These are phyloP conservation scores for Anguilla megastoma DNA, from an alignment of 2,797 vertebrate species.

Conservation along the genomic window DNA sequence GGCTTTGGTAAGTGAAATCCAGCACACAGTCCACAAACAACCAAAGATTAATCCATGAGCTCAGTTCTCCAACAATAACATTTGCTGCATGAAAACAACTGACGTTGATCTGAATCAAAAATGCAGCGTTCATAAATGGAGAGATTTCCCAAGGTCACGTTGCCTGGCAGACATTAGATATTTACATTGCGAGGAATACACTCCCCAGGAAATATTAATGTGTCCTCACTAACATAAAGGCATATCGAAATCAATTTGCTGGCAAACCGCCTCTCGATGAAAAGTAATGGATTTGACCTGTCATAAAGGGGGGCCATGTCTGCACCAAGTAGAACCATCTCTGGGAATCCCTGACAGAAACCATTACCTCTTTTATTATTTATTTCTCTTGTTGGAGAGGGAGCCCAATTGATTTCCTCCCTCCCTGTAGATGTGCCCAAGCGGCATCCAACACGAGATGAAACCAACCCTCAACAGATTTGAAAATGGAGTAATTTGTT, in stretches of 20 bases:
- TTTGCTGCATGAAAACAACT: background rate
- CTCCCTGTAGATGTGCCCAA: constrained; percentile 27
- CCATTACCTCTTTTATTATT: constrained; percentile 30
- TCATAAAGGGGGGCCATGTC: constrained; percentile 40
- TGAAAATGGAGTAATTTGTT: constrained; percentile 21
- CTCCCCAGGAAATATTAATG: constrained; percentile 51
- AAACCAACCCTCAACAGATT: constrained; percentile 23
- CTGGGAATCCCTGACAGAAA: constrained; percentile 38
- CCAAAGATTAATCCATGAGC: background rate
- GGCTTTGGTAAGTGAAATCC: constrained; percentile 6
- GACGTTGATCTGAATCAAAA: constrained; percentile 44
- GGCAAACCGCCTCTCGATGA: constrained; percentile 48
- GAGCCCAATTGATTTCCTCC: constrained; percentile 42
- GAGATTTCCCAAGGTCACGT: constrained; percentile 55
- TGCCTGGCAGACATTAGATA: constrained; percentile 45
- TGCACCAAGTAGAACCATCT: constrained; percentile 40
- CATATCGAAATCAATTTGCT: constrained; percentile 51
- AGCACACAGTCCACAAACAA: background rate
- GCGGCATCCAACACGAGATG: constrained; percentile 17
- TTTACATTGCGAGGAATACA: constrained; percentile 50
- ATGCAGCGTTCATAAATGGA: constrained; percentile 33
- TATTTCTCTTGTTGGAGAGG: constrained; percentile 31
- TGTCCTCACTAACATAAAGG: constrained; percentile 42
- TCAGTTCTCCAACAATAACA: background rate
- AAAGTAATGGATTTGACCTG: constrained; percentile 48